Evolutionary conservation across 2,888 invertebrate species (phyloP), one percentile per base, ranked within the genome.

Genomic region (Pinctada fucata): DNA sequence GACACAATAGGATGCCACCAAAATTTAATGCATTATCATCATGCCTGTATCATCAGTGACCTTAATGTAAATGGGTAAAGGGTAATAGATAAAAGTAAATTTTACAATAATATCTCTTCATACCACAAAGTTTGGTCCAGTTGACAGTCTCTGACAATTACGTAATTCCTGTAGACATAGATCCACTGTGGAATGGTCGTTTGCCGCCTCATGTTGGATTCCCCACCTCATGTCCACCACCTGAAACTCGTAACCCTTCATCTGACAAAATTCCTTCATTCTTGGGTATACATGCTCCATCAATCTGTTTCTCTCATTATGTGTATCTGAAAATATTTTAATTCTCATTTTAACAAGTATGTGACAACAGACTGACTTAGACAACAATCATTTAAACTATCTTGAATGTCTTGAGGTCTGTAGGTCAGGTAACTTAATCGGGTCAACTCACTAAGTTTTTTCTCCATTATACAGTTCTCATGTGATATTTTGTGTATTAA

Each of bases 221-320:
- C 91, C 91, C 91, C 91, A 91, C 1, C 91, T 76, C 91, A 91
- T 91, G 82, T 91, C 88, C 13, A 87, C 87, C 52, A 90, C 90
- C 83, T 91, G 91, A 74, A 91, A 91, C 83, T 91, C 90, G 79
- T 90, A 91, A 1, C 91, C 91, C n/a, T 81, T 78, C 48, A 83
- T 79, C 68, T 87, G 88, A 82, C 91, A 91, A 72, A 86, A 88
- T 5, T 73, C 77, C 84, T 90, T 89, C 76, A 91, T 83, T 64
- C 83, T 83, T 0, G 91, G 90, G 82, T 90, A 91, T 1, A 88
- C 89, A 8, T 84, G 69, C 73, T 86, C 86, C 90, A 91, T 91
- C 79, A 90, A 79, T n/a, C 79, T 79, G 82, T 91, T 90, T 8
- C 90, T 78, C 72, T 91, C 90, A 69, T 86, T 84, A 51, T 84